Evolutionary conservation across 2,888 invertebrate genomes (phyloP).

Genomic region (Nymphalis urticae): DNA sequence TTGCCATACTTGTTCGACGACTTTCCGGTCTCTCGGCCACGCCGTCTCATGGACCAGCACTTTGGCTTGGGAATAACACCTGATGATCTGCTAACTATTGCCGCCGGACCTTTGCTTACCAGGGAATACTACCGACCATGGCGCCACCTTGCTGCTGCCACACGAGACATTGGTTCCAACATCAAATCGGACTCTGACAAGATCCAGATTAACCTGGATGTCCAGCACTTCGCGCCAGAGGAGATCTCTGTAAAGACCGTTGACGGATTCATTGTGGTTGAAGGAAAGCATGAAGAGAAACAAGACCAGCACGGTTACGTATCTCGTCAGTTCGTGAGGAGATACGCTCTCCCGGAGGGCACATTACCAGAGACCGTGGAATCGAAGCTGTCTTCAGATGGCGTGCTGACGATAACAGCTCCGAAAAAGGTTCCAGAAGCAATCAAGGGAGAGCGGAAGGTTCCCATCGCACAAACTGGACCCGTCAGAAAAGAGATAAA

Average conservation of each 20-base stretch:
- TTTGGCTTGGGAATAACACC: slow-evolving; percentile 76
- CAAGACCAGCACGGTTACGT: slow-evolving; percentile 88
- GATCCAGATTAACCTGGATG: slow-evolving; percentile 84
- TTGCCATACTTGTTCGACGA: slow-evolving; percentile 56
- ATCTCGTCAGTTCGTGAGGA: slow-evolving; percentile 87
- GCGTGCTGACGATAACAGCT: slow-evolving; percentile 86
- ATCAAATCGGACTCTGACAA: slow-evolving; percentile 74
- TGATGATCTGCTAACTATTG: slow-evolving; percentile 66
- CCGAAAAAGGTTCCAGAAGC: slow-evolving; percentile 71
- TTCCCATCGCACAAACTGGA: slow-evolving; percentile 83
- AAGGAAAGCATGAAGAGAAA: slow-evolving; percentile 90
- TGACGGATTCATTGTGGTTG: slow-evolving; percentile 85
- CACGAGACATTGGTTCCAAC: slow-evolving; percentile 76
- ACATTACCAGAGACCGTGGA: slow-evolving; percentile 85
- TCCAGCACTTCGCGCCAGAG: slow-evolving; percentile 87
- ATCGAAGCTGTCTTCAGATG: slow-evolving; percentile 88
- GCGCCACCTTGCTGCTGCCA: slow-evolving; percentile 71
- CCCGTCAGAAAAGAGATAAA: slow-evolving; percentile 80
- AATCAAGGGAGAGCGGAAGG: slow-evolving; percentile 76
- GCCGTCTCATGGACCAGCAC: slow-evolving; percentile 76
- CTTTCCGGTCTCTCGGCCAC: slow-evolving; percentile 46
- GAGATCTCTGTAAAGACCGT: slow-evolving; percentile 89
- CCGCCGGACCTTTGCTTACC: slow-evolving; percentile 50
- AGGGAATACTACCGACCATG: slow-evolving; percentile 70
- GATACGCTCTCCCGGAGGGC: slow-evolving; percentile 87